phyloP scores from a whole-genome alignment of 2,888 invertebrate species.

The Euspilapteryx auroguttella region DNA sequence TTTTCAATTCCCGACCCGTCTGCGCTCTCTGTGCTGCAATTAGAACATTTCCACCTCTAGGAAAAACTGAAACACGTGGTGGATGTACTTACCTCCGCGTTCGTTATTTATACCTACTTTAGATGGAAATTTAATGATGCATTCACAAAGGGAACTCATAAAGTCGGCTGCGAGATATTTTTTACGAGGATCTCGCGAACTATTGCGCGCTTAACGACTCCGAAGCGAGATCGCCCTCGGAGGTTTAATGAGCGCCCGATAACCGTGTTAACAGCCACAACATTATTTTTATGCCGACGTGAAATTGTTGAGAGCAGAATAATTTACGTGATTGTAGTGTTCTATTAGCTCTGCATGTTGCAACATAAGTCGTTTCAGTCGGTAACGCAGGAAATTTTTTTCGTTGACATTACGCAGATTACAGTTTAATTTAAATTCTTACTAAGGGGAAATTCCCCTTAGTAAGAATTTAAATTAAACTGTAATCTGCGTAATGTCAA shows the following conservation, averaged over 20 bases:
- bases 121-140: constrained; percentile 63
- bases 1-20: constrained; percentile 54
- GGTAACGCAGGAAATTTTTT: too few species aligned
- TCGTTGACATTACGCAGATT: too few species aligned
- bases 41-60: constrained; percentile 59
- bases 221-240: constrained; percentile 59
- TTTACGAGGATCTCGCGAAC: constrained; percentile 62
- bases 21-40: constrained; percentile 57
- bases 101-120: constrained; percentile 61
- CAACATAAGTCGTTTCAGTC: too few species aligned
- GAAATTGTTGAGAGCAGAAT: constrained; percentile 55
- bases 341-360: too few species aligned
- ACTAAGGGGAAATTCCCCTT: too few species aligned
- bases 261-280: constrained; percentile 59
- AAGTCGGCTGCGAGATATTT: constrained; percentile 60
- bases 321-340: too few species aligned
- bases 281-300: constrained; percentile 59
- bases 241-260: constrained; percentile 61
- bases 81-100: constrained; percentile 45
- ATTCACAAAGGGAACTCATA: constrained; percentile 60
- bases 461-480: too few species aligned
- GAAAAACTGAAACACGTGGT: constrained; percentile 60
- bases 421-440: too few species aligned
- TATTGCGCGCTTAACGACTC: constrained; percentile 63
- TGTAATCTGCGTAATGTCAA: too few species aligned